phyloP scores from a whole-genome alignment of 2,888 invertebrate species.

The Zootermopsis nevadensis region DNA sequence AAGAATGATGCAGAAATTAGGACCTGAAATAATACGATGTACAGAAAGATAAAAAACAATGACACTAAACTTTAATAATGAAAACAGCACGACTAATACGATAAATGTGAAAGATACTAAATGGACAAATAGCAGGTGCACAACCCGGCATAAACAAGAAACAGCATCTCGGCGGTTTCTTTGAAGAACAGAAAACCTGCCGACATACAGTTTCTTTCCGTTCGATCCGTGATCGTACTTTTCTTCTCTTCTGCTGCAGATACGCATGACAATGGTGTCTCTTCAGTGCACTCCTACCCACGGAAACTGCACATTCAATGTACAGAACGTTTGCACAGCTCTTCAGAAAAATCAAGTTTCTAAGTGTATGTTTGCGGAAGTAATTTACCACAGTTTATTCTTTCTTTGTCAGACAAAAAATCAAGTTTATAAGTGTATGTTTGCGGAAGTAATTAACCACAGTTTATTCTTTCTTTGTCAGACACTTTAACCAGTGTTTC shows the following conservation, averaged over 20 bases:
- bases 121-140: not conserved
- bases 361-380: too few species aligned
- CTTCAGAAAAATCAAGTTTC: too few species aligned
- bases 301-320: too few species aligned
- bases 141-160: not conserved
- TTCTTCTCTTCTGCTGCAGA: not conserved
- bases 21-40: not conserved
- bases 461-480: too few species aligned
- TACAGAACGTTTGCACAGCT: too few species aligned
- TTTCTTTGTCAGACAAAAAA: too few species aligned
- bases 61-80: conserved; percentile 10
- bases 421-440: too few species aligned
- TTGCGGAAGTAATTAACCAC: too few species aligned
- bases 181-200: not conserved
- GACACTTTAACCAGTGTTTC: too few species aligned
- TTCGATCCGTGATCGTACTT: not conserved
- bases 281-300: not conserved
- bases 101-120: not conserved
- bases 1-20: conserved; percentile 4
- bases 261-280: not conserved
- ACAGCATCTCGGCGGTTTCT: not conserved
- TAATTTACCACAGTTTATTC: too few species aligned
- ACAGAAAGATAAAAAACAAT: conserved; percentile 6
- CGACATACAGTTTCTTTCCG: not conserved
- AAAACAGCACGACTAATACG: conserved; percentile 3